Conservation (phyloP, 2,888 invertebrate genomes). For the Drosophila recens region DNA sequence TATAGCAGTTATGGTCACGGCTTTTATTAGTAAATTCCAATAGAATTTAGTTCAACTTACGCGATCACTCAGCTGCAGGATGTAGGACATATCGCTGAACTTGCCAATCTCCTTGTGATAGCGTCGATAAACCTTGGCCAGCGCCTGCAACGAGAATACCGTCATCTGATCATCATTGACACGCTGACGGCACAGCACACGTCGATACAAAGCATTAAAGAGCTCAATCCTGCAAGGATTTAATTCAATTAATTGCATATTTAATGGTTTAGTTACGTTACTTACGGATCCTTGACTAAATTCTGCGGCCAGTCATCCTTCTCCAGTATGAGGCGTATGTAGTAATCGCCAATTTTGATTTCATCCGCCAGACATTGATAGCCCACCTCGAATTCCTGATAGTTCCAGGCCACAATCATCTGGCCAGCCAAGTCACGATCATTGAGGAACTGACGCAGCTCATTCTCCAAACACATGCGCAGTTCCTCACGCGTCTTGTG, state of each 20-base stretch:
- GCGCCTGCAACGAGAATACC: slow-evolving; percentile 98
- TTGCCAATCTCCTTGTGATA: slow-evolving; percentile 98
- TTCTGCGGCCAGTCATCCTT: slow-evolving; percentile 94
- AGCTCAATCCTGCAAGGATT: slow-evolving; percentile 92
- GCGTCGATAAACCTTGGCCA: slow-evolving; percentile 98
- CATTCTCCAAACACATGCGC: slow-evolving; percentile 95
- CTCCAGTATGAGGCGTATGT: slow-evolving; percentile 96
- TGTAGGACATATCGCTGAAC: slow-evolving; percentile 98
- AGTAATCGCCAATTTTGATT: slow-evolving; percentile 99
- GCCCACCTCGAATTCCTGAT: slow-evolving; percentile 97
- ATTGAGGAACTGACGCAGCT: slow-evolving; percentile 94
- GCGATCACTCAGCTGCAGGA: slow-evolving; percentile 97
- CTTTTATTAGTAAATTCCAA: too few species aligned
- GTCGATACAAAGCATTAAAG: slow-evolving; percentile 99
- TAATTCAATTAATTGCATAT: neutral
- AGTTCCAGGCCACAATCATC: slow-evolving; percentile 97
- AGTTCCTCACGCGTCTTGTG: slow-evolving; percentile 99
- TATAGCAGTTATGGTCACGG: too few species aligned
- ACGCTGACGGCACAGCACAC: slow-evolving; percentile 96
- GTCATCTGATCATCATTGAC: slow-evolving; percentile 93
- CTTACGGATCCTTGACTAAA: slow-evolving; percentile 96
- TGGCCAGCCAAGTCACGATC: slow-evolving; percentile 95
- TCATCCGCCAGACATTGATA: slow-evolving; percentile 98
- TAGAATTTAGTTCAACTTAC: slow-evolving; percentile 86
- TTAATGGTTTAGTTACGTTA: slow-evolving; percentile 54